Evolutionary conservation across 2,113 vertebrate genomes (phyloP), one percentile per base, ranked within the genome.

Genomic region (Zeus faber): DNA sequence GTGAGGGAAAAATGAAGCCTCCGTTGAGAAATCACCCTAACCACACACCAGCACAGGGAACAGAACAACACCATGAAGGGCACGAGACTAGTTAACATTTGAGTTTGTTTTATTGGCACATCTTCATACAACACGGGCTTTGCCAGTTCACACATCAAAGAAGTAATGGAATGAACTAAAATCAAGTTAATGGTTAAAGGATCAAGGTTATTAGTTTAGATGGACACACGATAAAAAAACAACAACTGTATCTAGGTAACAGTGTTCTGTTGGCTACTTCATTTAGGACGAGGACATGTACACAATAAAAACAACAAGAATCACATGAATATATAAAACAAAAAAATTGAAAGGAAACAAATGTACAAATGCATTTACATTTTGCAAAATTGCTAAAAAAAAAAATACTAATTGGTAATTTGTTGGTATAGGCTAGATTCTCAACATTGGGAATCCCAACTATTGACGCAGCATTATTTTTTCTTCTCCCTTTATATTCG

Each of bases 251-350:
- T 72, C 83, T 60, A 70, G 65, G 52, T 73, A 80, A 87, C 80
- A 82, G 81, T 83, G 81, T 81, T 79, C 74, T 79, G 73, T 81
- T 86, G 66, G 74, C 71, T 74, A 79, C 72, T 82, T 86, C 68
- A 83, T 84, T 79, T 66, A 65, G 54, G 67, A 61, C 50, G 23
- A 76, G 65, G 66, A 33, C 72, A 76, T 79, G 59, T 65, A 85
- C 62, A 77, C 68, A 37, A 4, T 5, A 29, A 29, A 29, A 29
- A 4, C 4, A 29, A 29, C 4, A 29, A 79, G 60, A 76, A 80
- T 70, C 60, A 79, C 62, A 70, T 17, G 65, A 39, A 50, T 60
- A 65, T 46, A 70, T 52, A 58, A 49, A 13, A 76, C 56, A 81
- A 23, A 13, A 76, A 58, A 81, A 23, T 45, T 6, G 5, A 67